These are phyloP conservation scores for Montipora foliosa DNA, from an alignment of 64 coral and sea anemone genomes.

Conservation along the genomic window DNA sequence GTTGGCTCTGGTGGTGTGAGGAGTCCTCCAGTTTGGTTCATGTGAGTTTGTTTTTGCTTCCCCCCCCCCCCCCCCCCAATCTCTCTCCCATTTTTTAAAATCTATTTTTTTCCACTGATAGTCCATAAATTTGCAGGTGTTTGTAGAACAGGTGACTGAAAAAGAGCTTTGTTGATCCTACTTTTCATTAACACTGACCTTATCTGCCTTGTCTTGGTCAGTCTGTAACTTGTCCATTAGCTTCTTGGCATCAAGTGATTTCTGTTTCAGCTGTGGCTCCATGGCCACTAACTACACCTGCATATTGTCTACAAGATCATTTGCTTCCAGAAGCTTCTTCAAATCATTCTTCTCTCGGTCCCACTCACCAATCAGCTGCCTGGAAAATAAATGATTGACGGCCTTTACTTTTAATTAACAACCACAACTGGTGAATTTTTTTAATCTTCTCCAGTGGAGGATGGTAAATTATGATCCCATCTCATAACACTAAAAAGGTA, in stretches of 20 bases:
- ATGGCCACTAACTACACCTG: slow-evolving; percentile 81
- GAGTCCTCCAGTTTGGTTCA: too few species aligned
- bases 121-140: too few species aligned
- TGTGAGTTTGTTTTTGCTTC: too few species aligned
- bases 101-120: too few species aligned
- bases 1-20: too few species aligned
- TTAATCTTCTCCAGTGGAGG: slow-evolving; percentile 87
- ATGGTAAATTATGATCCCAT: not conserved
- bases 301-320: slow-evolving; percentile 97
- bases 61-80: too few species aligned
- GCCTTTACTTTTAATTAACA: too few species aligned
- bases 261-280: slow-evolving; percentile 92
- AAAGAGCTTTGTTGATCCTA: not conserved
- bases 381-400: not conserved
- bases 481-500: too few species aligned
- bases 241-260: slow-evolving; percentile 85
- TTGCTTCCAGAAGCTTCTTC: slow-evolving; percentile 96
- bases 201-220: slow-evolving; percentile 95
- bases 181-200: slow-evolving; percentile 42
- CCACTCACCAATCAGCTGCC: slow-evolving; percentile 89
- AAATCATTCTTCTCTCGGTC: slow-evolving; percentile 97
- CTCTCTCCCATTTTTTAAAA: too few species aligned
- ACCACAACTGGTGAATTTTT: not conserved
- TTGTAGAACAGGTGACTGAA: too few species aligned
- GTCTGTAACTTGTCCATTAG: slow-evolving; percentile 98